Evolutionary conservation across 2,888 invertebrate genomes (phyloP), one percentile per base, ranked within the genome.

Genomic region (Gryllus longicercus): DNA sequence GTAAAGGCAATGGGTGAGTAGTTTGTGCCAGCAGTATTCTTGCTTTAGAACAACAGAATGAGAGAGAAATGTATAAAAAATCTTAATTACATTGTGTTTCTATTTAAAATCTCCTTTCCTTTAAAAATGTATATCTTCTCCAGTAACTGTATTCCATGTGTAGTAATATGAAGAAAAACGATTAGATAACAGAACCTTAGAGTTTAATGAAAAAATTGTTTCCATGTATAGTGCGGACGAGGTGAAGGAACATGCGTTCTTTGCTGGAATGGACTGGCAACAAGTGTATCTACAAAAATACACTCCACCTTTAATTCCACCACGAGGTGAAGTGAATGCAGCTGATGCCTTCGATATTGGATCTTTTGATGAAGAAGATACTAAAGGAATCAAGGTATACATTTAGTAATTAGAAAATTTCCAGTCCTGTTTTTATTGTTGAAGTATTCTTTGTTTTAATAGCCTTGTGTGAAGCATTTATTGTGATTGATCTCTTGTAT

Each of bases 321-420:
- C 99, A 11, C 91, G 99, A 82, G 99, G 99, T 3, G 99, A 99
- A 88, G 99, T 99, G 50, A 99, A 99, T 88, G 99, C 99, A 4
- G 99, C 99, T 1, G 99, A 99, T 88, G 99, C 99, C 50, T 99
- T 99, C 88, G 99, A 99, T 87, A 99, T 99, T 86, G 99, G 99
- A 83, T 98, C 98, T 83, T 99, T 99, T 88, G 99, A 99, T 86
- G 99, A 99, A 87, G 99, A 99, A 87, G 99, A 99, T 87, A 99
- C 99, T 51, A 99, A 99, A 88, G 99, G 99, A 83, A 98, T 99
- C 85, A 98, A 98, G 91, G 94, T 94, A 85, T 50, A n/a, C 10
- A 10, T 25, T 50, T 75, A 79, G 16, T 16, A 74, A 49, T 63
- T 14, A 63, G n/a, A 63, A 5, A 63, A 63, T 63, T 75, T 77